Conservation (phyloP, 2,797 vertebrate genomes). For the Lithobates pipiens region DNA sequence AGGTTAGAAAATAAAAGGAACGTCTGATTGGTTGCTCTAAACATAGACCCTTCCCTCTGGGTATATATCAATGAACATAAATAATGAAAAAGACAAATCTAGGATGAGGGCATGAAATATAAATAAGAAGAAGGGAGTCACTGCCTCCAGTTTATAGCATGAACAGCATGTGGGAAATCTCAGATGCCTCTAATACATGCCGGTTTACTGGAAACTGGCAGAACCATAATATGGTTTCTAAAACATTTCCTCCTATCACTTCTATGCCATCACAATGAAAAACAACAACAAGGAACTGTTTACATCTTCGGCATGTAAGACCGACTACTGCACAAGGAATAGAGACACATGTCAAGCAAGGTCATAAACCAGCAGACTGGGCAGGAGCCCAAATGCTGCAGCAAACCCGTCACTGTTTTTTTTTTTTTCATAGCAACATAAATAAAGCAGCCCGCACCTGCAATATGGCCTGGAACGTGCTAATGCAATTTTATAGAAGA, state of each 20-base stretch:
- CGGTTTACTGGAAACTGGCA: too few species aligned
- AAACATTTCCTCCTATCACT: too few species aligned
- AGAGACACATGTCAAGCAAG: constrained; percentile 35
- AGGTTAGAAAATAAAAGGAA: too few species aligned
- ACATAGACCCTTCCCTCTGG: neutral
- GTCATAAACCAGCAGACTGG: constrained; percentile 32
- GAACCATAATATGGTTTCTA: neutral
- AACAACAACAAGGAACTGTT: neutral
- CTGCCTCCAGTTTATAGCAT: constrained; percentile 8
- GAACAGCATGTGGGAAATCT: neutral
- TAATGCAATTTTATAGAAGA: too few species aligned
- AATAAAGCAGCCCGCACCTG: too few species aligned
- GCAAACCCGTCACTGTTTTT: too few species aligned
- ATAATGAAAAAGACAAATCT: constrained; percentile 12
- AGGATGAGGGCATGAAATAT: constrained; percentile 33
- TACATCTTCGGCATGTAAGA: too few species aligned
- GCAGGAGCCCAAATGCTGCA: constrained; percentile 5
- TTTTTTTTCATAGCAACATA: too few species aligned
- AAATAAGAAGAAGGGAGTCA: constrained; percentile 11
- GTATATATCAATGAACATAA: constrained; percentile 7
- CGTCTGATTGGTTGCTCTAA: too few species aligned
- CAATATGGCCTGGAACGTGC: too few species aligned
- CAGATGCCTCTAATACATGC: neutral
- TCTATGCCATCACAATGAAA: neutral
- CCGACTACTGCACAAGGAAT: neutral